Conservation (phyloP, 2,888 invertebrate species). For the Gibbula magus region DNA sequence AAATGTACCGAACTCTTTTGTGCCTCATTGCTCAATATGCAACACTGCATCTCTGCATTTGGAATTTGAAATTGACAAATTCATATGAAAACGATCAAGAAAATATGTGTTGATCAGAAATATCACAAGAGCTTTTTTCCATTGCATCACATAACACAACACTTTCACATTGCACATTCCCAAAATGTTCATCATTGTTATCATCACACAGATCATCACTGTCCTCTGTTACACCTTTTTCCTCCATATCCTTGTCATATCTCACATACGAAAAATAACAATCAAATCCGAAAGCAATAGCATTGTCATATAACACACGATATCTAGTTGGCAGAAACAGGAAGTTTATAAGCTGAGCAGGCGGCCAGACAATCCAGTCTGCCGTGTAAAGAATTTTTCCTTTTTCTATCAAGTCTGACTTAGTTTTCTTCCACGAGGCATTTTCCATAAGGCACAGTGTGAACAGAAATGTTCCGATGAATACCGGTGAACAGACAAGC, state of each 20-base stretch:
- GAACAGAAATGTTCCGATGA: slow-evolving; percentile 85
- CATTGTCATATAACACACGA: slow-evolving; percentile 84
- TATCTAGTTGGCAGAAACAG: slow-evolving; percentile 87
- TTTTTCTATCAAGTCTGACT: slow-evolving; percentile 76
- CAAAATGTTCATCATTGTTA: neutral
- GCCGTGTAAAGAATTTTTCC: slow-evolving; percentile 87
- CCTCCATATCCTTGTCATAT: slow-evolving; percentile 44
- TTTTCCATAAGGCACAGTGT: slow-evolving; percentile 84
- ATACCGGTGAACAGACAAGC: slow-evolving; percentile 87
- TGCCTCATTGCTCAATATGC: too few relatives aligned
- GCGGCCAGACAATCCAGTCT: slow-evolving; percentile 95
- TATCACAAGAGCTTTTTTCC: neutral
- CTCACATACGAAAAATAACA: slow-evolving; percentile 69
- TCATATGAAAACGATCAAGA: neutral
- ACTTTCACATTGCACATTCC: neutral
- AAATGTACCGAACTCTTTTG: too few relatives aligned
- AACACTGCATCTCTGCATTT: too few relatives aligned
- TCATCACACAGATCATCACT: neutral
- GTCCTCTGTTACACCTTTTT: neutral
- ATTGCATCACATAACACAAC: neutral
- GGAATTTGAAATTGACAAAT: neutral
- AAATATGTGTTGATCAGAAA: neutral
- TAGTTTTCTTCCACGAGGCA: slow-evolving; percentile 36
- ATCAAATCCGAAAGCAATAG: slow-evolving; percentile 69
- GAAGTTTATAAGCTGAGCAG: slow-evolving; percentile 94